Evolutionary conservation across 2,113 vertebrate species (phyloP).

Genomic region (Sphyrna mokarran): DNA sequence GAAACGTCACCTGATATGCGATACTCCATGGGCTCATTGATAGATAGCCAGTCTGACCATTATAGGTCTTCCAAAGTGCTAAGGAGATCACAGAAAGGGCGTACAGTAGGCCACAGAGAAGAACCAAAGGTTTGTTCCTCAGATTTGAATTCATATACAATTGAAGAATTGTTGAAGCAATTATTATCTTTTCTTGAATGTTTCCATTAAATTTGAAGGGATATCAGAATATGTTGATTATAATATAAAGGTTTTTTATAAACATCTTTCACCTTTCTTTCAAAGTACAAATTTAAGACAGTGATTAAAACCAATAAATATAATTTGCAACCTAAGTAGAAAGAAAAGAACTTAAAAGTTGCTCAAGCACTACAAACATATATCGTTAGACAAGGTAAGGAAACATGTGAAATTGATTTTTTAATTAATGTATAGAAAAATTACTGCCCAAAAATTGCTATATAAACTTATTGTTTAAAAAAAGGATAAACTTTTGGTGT

Average conservation of each 20-base stretch:
- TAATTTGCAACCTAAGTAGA: background rate
- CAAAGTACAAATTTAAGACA: background rate
- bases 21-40: constrained; percentile 84
- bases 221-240: background rate
- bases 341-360: background rate
- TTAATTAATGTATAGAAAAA: background rate
- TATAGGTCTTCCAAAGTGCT: constrained; percentile 91
- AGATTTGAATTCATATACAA: background rate
- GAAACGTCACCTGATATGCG: constrained; percentile 82
- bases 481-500: too few species aligned
- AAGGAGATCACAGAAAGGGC: constrained; percentile 78
- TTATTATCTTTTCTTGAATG: background rate
- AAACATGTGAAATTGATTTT: background rate
- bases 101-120: constrained; percentile 72
- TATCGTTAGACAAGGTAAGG: background rate
- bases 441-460: background rate
- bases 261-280: background rate
- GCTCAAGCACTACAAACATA: background rate
- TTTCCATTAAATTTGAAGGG: background rate
- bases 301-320: background rate
- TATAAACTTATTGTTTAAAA: background rate
- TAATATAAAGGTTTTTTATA: background rate
- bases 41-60: constrained; percentile 84
- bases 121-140: constrained; percentile 74
- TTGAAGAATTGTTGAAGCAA: background rate